These are phyloP conservation scores for Mesorhabditis spiculigera DNA, from an alignment of 2,888 invertebrate species.

Conservation along the genomic window DNA sequence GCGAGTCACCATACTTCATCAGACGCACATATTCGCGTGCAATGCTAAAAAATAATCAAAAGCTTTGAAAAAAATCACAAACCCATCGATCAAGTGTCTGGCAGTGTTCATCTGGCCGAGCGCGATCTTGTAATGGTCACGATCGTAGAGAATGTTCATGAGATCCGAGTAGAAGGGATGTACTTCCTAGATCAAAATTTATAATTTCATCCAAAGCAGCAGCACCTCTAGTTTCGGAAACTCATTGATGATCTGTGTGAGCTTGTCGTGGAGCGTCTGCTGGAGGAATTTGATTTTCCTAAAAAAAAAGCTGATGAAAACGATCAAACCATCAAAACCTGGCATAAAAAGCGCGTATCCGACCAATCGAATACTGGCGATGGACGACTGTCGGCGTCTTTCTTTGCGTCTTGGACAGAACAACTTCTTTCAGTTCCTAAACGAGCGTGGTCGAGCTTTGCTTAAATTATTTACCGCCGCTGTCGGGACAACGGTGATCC, in stretches of 20 bases:
- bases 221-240: conserved; percentile 90
- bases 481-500: conserved; percentile 93
- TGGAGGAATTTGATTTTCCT: conserved; percentile 95
- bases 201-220: conserved; percentile 9
- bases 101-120: conserved; percentile 95
- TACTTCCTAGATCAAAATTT: conserved; percentile 69
- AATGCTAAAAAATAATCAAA: conserved; percentile 67
- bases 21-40: conserved; percentile 91
- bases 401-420: conserved; percentile 94
- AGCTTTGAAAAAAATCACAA: background rate
- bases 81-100: conserved; percentile 81
- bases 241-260: conserved; percentile 89
- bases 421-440: conserved; percentile 90
- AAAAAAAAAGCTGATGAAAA: background rate
- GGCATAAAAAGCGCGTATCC: conserved; percentile 93
- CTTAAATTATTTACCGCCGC: conserved; percentile 73
- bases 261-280: conserved; percentile 91
- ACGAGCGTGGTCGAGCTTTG: conserved; percentile 8
- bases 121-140: conserved; percentile 97
- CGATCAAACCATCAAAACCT: background rate
- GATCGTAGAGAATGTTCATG: conserved; percentile 97
- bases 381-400: conserved; percentile 88
- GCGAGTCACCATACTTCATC: conserved; percentile 92
- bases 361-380: conserved; percentile 90
- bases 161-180: conserved; percentile 99